Evolutionary conservation across 2,888 invertebrate species (phyloP), one percentile per base, ranked within the genome.

Genomic region (Taphrorychus bicolor): DNA sequence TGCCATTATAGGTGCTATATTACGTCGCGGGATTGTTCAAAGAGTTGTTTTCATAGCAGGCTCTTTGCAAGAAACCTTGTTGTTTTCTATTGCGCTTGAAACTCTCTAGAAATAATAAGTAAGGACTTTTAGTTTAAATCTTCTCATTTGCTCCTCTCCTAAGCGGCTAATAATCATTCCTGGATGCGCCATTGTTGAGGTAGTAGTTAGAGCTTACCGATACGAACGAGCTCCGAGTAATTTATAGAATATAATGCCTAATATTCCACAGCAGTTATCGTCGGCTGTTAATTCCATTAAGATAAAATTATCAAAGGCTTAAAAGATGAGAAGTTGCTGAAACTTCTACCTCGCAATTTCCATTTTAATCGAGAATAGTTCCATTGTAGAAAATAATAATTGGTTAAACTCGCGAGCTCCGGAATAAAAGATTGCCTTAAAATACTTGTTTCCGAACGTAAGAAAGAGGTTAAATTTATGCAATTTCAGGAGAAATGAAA

Each of bases 301-400:
- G n/a, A 45, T 14, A 45, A 45, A 45, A 45, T 45, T 45, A 45
- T 45, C 45, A 45, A 45, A 45, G 45, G 45, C 45, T 45, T 45
- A 45, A 45, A 14, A 17, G 45, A 45, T 45, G 45, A 45, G 45
- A 45, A 45, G 45, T 45, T 45, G 45, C 45, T 45, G 14, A 17
- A 45, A 45, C 17, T 45, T 17, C 45, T 16, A 2, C 17, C 4
- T 16, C 17, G 45, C 45, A 45, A n/a, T 45, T 45, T 45, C 16
- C 45, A 45, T 45, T 45, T 45, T 32, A 32, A 32, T 32, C 7
- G 32, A 32, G 32, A 11, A 32, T 32, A 32, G 32, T 32, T 32
- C 32, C 32, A 32, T 32, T 32, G 32, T 32, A 32, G 32, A 32
- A 32, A 32, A 32, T 32, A 32, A 32, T 32, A 32, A 32, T 32